Evolutionary conservation across 2,113 vertebrate species (phyloP), one percentile per base, ranked within the genome.

Genomic region (Girardinichthys multiradiatus): DNA sequence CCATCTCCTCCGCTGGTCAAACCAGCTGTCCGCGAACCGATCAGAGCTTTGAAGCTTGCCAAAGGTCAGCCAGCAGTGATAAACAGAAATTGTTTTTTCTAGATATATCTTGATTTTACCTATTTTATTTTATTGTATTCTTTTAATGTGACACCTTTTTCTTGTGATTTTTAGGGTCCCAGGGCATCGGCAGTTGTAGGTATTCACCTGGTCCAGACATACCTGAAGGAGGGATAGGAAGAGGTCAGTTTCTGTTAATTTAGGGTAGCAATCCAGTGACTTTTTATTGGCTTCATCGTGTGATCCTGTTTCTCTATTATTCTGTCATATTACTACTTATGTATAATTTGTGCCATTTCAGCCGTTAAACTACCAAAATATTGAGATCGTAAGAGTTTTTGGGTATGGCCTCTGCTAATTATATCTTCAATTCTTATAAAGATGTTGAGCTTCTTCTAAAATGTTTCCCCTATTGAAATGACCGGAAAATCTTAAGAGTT

Each of bases 181-280:
- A 87, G 17, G 89, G 77, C 77, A 85, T 86, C 21, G 81, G 61
- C 59, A 91, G 81, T 64, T 93, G 57, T 42, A 76, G 93, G 63
- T 82, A 79, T 64, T 77, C 85, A 51, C 81, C 93, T 37, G 89
- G 86, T 19, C 85, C 86, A 62, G 88, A 89, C 24, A 88, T 94
- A 64, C 66, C 94, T 70, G 96, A 96, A 71, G 96, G 95, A 57
- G 84, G 97, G 76, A 82, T 96, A 84, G 96, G 95, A 77, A 96
- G 93, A 97, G 96, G 97, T 98, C 62, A 80, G 89, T 89, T 27
- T 63, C 10, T 62, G 9, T 24, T 59, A 29, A 15, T 21, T 59
- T n/a, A 54, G 48, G 24, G 19, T 9, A 54, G n/a, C 48, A 54
- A n/a, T 54, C 9, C 10, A 3, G n/a, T 54, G 6, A n/a, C 24